Evolutionary conservation across 1,140 invertebrate genomes (phyloP).

Genomic region (Oncopeltus fasciatus): DNA sequence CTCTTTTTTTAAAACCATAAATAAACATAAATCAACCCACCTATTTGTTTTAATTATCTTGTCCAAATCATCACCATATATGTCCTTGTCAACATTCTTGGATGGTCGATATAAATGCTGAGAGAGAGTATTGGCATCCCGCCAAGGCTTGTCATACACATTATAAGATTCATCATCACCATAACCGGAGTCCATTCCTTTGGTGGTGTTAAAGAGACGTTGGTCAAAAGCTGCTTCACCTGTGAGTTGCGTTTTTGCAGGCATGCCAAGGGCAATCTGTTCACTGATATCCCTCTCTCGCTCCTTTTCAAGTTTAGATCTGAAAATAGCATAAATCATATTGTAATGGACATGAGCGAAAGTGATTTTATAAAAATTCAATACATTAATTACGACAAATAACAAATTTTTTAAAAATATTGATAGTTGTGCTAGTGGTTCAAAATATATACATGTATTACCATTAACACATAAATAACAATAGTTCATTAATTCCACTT

Average conservation of each 20-base stretch:
- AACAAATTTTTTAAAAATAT: no score
- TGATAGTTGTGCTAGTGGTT: no score
- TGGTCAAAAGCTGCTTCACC: conserved; percentile 90
- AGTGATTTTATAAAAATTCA: no score
- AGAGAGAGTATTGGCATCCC: conserved; percentile 64
- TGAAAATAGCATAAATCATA: conserved; percentile 26
- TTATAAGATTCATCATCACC: conserved; percentile 95
- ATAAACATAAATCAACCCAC: no score
- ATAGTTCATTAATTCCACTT: no score
- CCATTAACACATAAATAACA: no score
- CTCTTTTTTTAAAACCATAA: no score
- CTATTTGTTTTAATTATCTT: conserved; percentile 76
- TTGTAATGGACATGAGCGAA: neutral
- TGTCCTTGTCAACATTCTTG: conserved; percentile 76
- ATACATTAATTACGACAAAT: no score
- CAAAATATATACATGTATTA: no score
- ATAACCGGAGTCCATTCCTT: conserved; percentile 93
- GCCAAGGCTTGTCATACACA: conserved; percentile 94
- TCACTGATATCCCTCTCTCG: conserved; percentile 95
- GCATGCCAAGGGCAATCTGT: conserved; percentile 92
- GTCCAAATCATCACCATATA: conserved; percentile 79
- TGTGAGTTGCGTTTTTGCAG: conserved; percentile 57
- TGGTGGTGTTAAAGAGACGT: conserved; percentile 84
- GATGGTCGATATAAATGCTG: conserved; percentile 85
- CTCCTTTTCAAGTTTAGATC: conserved; percentile 73